Percentiles rank a stretch among this genome's conserved stretches.
These are phyloP conservation scores for Aphaenogaster floridana DNA, from an alignment of 1,140 invertebrate genomes.

Conservation along the genomic window DNA sequence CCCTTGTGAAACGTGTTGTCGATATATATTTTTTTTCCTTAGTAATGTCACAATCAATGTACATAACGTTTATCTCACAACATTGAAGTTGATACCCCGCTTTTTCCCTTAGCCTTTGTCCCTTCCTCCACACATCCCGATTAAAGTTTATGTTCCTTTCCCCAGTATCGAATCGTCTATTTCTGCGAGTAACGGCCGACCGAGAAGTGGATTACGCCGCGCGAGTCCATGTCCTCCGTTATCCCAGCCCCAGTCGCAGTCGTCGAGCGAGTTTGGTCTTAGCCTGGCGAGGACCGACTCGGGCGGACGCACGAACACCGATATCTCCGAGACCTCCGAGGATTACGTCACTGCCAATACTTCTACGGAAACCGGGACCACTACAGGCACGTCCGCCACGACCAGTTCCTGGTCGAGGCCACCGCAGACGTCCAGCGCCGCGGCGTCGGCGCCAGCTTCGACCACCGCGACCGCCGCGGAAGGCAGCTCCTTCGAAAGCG, in stretches of 20 bases:
- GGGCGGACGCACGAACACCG: constrained; percentile 91
- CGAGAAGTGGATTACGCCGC: constrained; percentile 81
- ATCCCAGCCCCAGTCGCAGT: constrained; percentile 85
- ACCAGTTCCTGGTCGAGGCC: constrained; percentile 84
- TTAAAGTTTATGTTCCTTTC: background rate
- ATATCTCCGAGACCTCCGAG: constrained; percentile 94
- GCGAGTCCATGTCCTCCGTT: constrained; percentile 80
- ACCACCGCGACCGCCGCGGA: constrained; percentile 89
- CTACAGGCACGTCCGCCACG: constrained; percentile 85
- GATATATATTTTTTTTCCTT: background rate
- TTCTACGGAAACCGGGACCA: constrained; percentile 90
- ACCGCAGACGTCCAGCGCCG: constrained; percentile 81
- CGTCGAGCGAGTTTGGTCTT: constrained; percentile 85
- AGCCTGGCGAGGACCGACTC: constrained; percentile 90
- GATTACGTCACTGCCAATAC: constrained; percentile 96
- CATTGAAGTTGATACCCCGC: background rate
- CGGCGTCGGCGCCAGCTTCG: constrained; percentile 84
- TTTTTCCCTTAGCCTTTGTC: background rate
- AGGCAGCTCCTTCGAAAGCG: constrained; percentile 93
- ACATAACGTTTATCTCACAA: background rate
- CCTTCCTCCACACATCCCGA: background rate
- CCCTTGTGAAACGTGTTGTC: background rate
- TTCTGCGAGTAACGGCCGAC: constrained; percentile 78
- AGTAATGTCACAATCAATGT: background rate
- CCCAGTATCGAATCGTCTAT: constrained; percentile 69